phyloP scores from a whole-genome alignment of 2,797 vertebrate genomes.

The Tachyglossus aculeatus region DNA sequence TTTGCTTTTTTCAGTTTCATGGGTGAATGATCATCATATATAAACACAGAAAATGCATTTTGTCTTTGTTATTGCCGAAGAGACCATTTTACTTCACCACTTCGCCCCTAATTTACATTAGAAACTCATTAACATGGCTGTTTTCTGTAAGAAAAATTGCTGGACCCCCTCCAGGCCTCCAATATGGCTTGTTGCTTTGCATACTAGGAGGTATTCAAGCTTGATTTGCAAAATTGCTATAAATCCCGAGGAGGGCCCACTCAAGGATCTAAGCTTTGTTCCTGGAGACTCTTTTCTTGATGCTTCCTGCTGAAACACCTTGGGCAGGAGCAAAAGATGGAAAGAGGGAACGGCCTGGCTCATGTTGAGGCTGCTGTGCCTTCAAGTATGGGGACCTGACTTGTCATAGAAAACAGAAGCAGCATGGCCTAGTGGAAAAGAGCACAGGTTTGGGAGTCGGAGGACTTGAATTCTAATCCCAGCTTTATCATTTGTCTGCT shows the following conservation, averaged over 20 bases:
- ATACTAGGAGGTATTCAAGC: not conserved
- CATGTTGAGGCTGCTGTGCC: not conserved
- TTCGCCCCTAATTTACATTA: not conserved
- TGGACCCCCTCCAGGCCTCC: not conserved
- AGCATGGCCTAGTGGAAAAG: too few relatives aligned
- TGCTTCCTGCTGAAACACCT: not conserved
- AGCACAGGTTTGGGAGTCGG: too few relatives aligned
- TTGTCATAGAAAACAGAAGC: too few relatives aligned
- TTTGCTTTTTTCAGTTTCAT: slow-evolving; percentile 19
- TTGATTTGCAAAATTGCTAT: not conserved
- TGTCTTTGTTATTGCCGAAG: not conserved
- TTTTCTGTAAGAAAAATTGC: not conserved
- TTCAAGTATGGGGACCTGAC: not conserved
- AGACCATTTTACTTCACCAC: not conserved
- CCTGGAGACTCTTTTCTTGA: too few relatives aligned
- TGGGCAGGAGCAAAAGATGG: too few relatives aligned
- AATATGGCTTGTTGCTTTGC: not conserved
- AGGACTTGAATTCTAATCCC: not conserved
- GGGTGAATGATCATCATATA: not conserved
- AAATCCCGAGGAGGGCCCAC: not conserved
- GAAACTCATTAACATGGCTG: not conserved
- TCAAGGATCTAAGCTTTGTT: not conserved
- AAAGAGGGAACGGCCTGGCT: not conserved
- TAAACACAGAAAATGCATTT: not conserved
- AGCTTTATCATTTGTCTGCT: not conserved